Base-by-base conservation (phyloP, 2,113 vertebrate genomes). In the Semicossyphus pulcher region DNA sequence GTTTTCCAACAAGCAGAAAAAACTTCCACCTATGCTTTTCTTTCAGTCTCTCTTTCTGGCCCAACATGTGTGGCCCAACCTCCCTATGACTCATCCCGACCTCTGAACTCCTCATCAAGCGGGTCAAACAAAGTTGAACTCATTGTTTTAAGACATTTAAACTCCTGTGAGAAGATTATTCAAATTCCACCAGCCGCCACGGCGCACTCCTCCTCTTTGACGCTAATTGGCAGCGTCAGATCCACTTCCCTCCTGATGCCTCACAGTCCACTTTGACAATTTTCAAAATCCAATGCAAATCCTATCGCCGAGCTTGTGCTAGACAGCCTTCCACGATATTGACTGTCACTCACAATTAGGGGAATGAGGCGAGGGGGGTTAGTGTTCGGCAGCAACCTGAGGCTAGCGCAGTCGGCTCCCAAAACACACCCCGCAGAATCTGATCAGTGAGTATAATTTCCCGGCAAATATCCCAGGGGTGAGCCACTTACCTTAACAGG, bases 251-350 rank as follows among this genome's bases (percentile, higher is more conserved):
- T 85, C 80, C 83, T 36, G 73, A 87, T 74, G 83, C 85, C 89
- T 90, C 78, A 62, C 69, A 65, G 86, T 90, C 85, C 88, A 89
- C 87, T 93, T 93, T 93, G 88, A 91, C 92, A 89, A 93, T 93
- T 89, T 81, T 77, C 80, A 90, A 94, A 94, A 94, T 90, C 78
- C 91, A 89, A 91, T 93, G 92, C 89, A 94, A 94, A 95, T 94
- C 91, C 85, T 87, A 92, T 93, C 77, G 77, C n/a, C 7, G 84
- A n/a, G 87, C 86, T 76, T 14, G 78, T 59, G 77, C 82, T 28
- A 79, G 83, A 78, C 63, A 44, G 59, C 84, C 80, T 86, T 87
- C 80, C 74, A 66, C 87, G 92, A 92, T 92, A 93, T 91, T 89
- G 90, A 89, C 86, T 92, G 91, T 91, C 90, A 92, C 83, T 93